Evolutionary conservation across 2,797 vertebrate species (phyloP).

Genomic region (Dermochelys coriacea): DNA sequence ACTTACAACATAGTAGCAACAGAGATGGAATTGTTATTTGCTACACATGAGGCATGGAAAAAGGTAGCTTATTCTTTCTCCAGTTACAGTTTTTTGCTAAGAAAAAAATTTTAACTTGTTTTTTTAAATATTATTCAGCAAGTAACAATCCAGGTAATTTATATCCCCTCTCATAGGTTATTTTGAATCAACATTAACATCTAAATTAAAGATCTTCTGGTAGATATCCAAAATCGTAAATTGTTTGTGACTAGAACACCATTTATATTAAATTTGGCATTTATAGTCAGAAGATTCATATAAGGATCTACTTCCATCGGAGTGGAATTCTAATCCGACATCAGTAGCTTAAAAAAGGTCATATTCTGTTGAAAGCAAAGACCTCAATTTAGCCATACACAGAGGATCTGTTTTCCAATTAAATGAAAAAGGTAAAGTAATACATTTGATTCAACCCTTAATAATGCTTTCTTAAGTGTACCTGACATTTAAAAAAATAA

Average conservation of each 20-base stretch:
- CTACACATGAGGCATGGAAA: neutral
- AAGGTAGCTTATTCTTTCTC: constrained; percentile 19
- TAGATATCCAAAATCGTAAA: neutral
- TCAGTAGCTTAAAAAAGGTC: neutral
- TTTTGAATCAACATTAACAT: neutral
- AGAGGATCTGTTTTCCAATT: neutral
- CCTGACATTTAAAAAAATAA: neutral
- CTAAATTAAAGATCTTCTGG: neutral
- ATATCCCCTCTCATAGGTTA: neutral
- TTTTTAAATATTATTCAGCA: neutral
- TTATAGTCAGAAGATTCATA: neutral
- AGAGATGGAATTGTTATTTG: constrained; percentile 39
- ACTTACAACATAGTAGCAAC: constrained; percentile 24
- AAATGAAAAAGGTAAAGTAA: constrained; percentile 19
- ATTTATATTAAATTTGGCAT: neutral
- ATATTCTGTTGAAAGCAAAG: constrained; percentile 58
- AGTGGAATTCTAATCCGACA: neutral
- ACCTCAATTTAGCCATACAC: constrained; percentile 20
- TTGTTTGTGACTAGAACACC: neutral
- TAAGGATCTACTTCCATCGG: neutral
- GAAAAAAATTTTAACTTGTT: too few species aligned
- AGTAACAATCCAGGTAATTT: neutral
- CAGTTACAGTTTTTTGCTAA: neutral
- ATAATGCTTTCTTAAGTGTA: neutral
- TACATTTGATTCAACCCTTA: neutral